A percentile compares a stretch with the other conserved stretches of the same genome.
These are phyloP conservation scores for Oreochromis grahami DNA, from an alignment of 2,797 vertebrate species.

Conservation along the genomic window DNA sequence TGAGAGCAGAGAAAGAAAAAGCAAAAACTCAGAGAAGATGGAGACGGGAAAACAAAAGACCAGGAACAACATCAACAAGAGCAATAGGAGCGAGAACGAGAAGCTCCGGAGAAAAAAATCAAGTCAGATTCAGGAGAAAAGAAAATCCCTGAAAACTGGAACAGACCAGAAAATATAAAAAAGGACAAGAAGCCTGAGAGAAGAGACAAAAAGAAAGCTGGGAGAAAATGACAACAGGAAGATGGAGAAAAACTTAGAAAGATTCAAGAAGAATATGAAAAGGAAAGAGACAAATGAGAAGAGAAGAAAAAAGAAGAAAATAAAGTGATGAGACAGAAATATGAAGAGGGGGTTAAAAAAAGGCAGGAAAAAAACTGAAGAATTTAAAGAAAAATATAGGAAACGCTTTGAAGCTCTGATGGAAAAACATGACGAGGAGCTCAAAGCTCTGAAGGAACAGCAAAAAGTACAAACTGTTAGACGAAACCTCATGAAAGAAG, in stretches of 20 bases:
- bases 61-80: not conserved
- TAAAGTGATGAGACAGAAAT: not conserved
- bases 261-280: not conserved
- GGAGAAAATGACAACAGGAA: not conserved
- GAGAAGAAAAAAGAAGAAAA: not conserved
- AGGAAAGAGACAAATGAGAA: not conserved
- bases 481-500: no score
- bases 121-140: not conserved
- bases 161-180: not conserved
- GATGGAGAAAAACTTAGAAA: not conserved
- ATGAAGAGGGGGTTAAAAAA: not conserved
- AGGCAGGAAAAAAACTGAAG: no score
- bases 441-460: no score
- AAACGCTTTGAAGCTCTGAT: no score
- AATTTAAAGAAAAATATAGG: no score
- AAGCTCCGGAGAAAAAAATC: not conserved
- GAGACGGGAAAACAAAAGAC: not conserved
- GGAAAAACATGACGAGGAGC: no score
- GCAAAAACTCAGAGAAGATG: not conserved
- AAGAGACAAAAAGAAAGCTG: not conserved
- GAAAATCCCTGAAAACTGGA: not conserved
- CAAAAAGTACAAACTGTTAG: no score
- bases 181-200: not conserved
- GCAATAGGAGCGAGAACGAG: constrained; percentile 1
- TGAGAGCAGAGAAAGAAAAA: not conserved